Base-by-base conservation (phyloP, 2,888 invertebrate species). In the Ormyrus labotus region DNA sequence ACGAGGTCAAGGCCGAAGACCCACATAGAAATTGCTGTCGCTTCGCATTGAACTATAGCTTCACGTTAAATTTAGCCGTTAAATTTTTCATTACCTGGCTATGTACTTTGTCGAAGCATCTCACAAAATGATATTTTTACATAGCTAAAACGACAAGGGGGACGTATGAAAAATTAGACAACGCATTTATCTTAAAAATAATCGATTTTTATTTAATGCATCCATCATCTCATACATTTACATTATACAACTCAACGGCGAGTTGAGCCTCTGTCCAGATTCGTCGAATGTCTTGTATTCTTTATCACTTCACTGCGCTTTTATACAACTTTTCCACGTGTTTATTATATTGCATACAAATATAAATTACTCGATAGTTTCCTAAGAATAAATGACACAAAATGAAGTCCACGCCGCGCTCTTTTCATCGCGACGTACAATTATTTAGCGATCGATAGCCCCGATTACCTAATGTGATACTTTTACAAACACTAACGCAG, bases 171-270 rank as follows among this genome's bases (percentile, higher is more conserved):
- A 34, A 34, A 34, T 34, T 34, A 3, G 34, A 34, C 34, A 34
- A 34, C 34, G 34, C 34, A 34, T 76, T 75, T 73, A 81, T 90
- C 89, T 90, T 90, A 89, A 90, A 90, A 90, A 90, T 90, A 90
- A 89, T 89, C 86, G 85, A 85, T 89, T 87, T 89, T 89, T 89
- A 89, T 89, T 90, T 90, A 87, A 88, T 88, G 87, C 87, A 89
- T 89, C 83, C 87, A 84, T 86, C 85, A 79, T 82, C 85, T 87
- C 86, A 82, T 89, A 90, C 88, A 89, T 88, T 87, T 88, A 88
- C 88, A 89, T 88, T 87, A 84, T 88, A 86, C 84, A 85, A 86
- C 86, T 85, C 85, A 83, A 83, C 76, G 81, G 83, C 82, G 84
- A 86, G 85, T 86, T 82, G 84, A 87, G 84, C 84, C 84, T 84